A percentile compares a stretch with the other conserved stretches of the same genome.
Conservation (phyloP, 2,113 vertebrate genomes). For the Centropristis striata region DNA sequence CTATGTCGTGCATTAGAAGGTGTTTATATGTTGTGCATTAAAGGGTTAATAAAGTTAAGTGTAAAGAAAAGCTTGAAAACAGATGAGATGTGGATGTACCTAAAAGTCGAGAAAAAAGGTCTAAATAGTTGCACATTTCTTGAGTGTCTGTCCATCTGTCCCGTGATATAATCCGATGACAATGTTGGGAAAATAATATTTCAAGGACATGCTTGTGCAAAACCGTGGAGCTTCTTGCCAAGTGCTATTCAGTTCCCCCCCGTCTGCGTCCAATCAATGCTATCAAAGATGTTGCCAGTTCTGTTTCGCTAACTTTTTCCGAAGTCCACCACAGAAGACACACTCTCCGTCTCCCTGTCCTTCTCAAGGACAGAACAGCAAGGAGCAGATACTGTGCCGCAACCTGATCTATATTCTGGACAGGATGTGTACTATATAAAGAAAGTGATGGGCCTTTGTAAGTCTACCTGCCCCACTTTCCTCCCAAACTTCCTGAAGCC, state of each 20-base stretch:
- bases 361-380: constrained; percentile 76
- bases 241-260: constrained; percentile 34
- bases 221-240: neutral
- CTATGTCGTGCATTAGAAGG: too few relatives aligned
- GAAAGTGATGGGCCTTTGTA: constrained; percentile 71
- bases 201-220: constrained; percentile 45
- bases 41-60: too few relatives aligned
- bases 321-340: constrained; percentile 53
- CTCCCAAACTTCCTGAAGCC: constrained; percentile 71
- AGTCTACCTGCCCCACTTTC: constrained; percentile 76
- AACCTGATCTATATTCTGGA: constrained; percentile 84
- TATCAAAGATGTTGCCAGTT: constrained; percentile 18
- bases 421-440: constrained; percentile 77
- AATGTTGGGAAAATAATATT: constrained; percentile 38
- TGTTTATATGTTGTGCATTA: too few relatives aligned
- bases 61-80: too few relatives aligned
- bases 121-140: neutral
- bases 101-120: neutral
- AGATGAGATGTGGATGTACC: neutral
- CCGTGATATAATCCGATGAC: neutral
- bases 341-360: constrained; percentile 32
- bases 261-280: constrained; percentile 33
- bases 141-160: neutral
- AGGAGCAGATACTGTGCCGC: constrained; percentile 59
- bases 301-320: constrained; percentile 40